Percentiles rank a stretch among this genome's conserved stretches.
Conservation (phyloP, 2,888 invertebrate genomes). For the Nowickia ferox region DNA sequence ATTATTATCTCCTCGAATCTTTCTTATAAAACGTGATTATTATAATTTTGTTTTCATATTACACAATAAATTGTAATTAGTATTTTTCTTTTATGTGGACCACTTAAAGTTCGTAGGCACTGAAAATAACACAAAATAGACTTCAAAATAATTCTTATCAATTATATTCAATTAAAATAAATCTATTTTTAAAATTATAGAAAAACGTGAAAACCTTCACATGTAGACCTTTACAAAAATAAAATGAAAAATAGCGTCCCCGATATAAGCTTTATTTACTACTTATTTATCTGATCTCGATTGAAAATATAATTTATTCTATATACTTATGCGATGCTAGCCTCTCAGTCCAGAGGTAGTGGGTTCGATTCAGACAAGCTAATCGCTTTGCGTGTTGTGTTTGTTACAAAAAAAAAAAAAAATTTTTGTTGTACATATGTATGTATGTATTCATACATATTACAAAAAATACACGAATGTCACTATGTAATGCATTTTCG, state of each 20-base stretch:
- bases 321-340: too few species aligned
- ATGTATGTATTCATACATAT: too few species aligned
- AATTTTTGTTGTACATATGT: too few species aligned
- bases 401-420: too few species aligned
- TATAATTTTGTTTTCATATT: background rate
- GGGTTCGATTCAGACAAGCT: too few species aligned
- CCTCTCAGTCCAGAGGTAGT: too few species aligned
- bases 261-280: too few species aligned
- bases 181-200: background rate
- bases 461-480: too few species aligned
- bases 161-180: slow-evolving; percentile 26
- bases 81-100: background rate
- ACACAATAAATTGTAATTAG: background rate
- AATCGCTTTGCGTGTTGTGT: too few species aligned
- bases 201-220: slow-evolving; percentile 19
- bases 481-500: too few species aligned
- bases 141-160: slow-evolving; percentile 31
- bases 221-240: background rate
- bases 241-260: background rate
- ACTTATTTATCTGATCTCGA: too few species aligned
- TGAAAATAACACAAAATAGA: slow-evolving; percentile 9
- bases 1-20: background rate
- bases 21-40: background rate
- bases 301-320: too few species aligned
- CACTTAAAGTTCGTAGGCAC: slow-evolving; percentile 35